Evolutionary conservation across 1,140 invertebrate species (phyloP).

Genomic region (Macrobrachium nipponense): DNA sequence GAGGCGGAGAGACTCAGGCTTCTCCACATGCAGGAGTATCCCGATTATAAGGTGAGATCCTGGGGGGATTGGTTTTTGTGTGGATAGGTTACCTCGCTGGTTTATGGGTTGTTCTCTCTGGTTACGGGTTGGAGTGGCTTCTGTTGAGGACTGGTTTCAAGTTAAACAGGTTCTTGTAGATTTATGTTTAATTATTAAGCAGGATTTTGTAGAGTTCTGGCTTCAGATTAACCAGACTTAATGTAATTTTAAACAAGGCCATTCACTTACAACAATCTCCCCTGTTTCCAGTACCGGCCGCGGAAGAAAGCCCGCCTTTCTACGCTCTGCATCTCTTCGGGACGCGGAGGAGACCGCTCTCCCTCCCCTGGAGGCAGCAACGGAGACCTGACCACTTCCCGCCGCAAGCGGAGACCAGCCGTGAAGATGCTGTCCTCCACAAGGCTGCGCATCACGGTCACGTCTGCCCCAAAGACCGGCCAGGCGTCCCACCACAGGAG

Average conservation of each 20-base stretch:
- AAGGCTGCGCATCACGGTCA: constrained; percentile 42
- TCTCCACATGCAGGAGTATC: constrained; percentile 94
- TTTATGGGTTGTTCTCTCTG: not conserved
- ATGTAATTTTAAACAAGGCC: too few species aligned
- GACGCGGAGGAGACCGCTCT: not conserved
- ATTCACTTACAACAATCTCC: not conserved
- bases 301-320: constrained; percentile 47
- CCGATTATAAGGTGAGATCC: constrained; percentile 84
- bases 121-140: not conserved
- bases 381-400: not conserved
- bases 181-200: too few species aligned
- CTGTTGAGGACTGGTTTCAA: not conserved
- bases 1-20: constrained; percentile 91
- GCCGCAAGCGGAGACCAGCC: constrained; percentile 38
- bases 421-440: constrained; percentile 50
- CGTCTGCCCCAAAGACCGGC: not conserved
- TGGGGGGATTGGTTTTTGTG: not conserved
- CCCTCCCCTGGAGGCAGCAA: constrained; percentile 6
- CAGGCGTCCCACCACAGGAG: not conserved
- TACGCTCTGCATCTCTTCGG: constrained; percentile 15
- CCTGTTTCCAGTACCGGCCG: constrained; percentile 33
- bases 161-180: not conserved
- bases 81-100: not conserved
- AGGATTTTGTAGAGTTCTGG: too few species aligned
- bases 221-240: too few species aligned